phyloP scores from a whole-genome alignment of 2,113 vertebrate species.

The Rana temporaria region DNA sequence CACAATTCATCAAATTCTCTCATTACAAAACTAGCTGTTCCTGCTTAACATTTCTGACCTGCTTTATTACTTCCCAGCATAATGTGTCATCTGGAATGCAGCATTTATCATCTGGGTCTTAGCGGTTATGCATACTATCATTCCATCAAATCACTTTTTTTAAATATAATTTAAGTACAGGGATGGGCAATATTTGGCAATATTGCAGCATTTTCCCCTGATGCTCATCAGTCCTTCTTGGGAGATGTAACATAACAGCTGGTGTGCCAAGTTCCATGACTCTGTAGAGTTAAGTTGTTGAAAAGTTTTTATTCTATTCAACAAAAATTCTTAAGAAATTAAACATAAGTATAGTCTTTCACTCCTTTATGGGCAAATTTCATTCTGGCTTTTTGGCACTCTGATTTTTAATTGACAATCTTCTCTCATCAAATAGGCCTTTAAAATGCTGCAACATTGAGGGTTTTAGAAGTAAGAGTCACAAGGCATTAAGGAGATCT shows the following conservation, averaged over 20 bases:
- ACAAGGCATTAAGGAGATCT: no score
- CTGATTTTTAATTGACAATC: no score
- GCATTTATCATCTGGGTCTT: not conserved
- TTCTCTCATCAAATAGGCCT: no score
- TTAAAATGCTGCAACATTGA: no score
- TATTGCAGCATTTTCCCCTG: not conserved
- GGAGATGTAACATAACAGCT: conserved; percentile 19
- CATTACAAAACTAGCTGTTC: not conserved
- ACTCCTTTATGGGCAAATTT: no score
- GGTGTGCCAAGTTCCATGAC: not conserved
- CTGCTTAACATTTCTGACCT: conserved; percentile 25
- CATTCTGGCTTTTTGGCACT: no score
- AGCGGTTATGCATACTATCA: conserved; percentile 8
- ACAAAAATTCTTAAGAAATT: no score
- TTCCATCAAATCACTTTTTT: conserved; percentile 1
- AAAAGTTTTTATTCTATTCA: conserved; percentile 2
- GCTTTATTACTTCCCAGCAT: conserved; percentile 35
- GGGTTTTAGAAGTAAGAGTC: no score
- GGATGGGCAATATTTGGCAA: conserved; percentile 41
- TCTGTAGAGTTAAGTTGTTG: not conserved
- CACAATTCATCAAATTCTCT: conserved; percentile 32
- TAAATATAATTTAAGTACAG: not conserved
- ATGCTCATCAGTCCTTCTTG: not conserved
- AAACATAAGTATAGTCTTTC: no score
- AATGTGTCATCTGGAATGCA: conserved; percentile 26